Percentiles rank a stretch among this genome's conserved stretches.
These are phyloP conservation scores for Macheiramphus alcinus DNA, from an alignment of 2,113 vertebrate genomes.

Conservation along the genomic window DNA sequence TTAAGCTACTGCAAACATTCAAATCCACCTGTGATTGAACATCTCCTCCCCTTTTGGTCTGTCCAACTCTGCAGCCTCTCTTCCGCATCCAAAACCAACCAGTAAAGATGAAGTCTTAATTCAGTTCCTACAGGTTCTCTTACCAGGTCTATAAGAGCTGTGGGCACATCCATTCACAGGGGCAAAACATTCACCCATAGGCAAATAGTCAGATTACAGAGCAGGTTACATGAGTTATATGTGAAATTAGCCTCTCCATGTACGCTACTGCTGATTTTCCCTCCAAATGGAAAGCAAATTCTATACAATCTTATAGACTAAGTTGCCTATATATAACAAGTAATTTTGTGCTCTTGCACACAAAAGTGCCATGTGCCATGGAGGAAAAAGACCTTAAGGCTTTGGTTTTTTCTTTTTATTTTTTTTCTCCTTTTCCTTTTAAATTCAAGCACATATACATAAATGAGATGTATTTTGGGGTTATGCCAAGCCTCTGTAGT, in stretches of 20 bases:
- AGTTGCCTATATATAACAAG: neutral
- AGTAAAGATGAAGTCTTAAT: neutral
- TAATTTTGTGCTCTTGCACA: neutral
- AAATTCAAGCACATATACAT: neutral
- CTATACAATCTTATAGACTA: neutral
- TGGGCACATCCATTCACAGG: neutral
- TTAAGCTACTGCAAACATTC: neutral
- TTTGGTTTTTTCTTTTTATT: neutral
- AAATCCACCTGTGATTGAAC: neutral
- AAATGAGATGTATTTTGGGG: neutral
- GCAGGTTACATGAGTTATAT: neutral
- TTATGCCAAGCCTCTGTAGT: neutral
- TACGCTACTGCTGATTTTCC: neutral
- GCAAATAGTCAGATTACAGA: neutral
- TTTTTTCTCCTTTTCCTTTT: neutral
- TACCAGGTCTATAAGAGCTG: neutral
- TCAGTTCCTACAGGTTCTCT: neutral
- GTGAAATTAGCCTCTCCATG: neutral
- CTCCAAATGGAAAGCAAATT: neutral
- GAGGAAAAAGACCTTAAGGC: neutral
- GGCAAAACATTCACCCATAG: neutral
- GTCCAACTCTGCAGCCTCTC: neutral
- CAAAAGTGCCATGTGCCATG: rapidly evolving
- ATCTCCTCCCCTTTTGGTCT: neutral
- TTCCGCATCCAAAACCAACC: neutral